These are phyloP conservation scores for Vandiemenella viatica DNA, from an alignment of 2,888 invertebrate species.

Conservation along the genomic window DNA sequence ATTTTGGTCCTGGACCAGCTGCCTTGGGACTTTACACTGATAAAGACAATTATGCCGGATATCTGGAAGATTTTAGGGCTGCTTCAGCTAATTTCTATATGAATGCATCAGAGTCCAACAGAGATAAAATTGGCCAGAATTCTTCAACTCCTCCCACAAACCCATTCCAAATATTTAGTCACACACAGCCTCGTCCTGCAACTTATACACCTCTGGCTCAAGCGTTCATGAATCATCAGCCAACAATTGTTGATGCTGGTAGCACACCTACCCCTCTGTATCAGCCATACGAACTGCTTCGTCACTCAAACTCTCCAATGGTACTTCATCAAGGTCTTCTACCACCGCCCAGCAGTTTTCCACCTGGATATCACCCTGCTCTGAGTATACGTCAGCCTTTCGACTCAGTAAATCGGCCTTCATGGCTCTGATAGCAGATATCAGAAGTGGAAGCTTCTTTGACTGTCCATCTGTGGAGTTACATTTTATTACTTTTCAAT, in stretches of 20 bases:
- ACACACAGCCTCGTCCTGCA: slow-evolving; percentile 33
- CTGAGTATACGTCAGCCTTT: slow-evolving; percentile 58
- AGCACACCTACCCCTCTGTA: slow-evolving; percentile 42
- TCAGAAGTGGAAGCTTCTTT: no score
- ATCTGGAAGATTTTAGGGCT: slow-evolving; percentile 48
- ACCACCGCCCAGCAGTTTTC: slow-evolving; percentile 33
- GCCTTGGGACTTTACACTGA: slow-evolving; percentile 41
- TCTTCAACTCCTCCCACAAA: slow-evolving; percentile 29
- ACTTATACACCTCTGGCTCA: slow-evolving; percentile 43
- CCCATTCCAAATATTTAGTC: slow-evolving; percentile 23
- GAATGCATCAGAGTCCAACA: slow-evolving; percentile 22
- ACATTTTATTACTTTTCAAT: no score
- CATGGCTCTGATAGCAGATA: slow-evolving; percentile 35
- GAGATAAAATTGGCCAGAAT: slow-evolving; percentile 30
- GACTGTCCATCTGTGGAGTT: no score
- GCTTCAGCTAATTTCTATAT: slow-evolving; percentile 43
- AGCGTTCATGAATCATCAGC: slow-evolving; percentile 26
- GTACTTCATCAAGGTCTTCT: slow-evolving; percentile 34
- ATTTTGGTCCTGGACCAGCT: slow-evolving; percentile 57
- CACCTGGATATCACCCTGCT: slow-evolving; percentile 44
- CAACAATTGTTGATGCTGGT: slow-evolving; percentile 38
- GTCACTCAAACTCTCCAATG: slow-evolving; percentile 45
- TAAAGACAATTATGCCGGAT: slow-evolving; percentile 40
- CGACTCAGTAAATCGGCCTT: slow-evolving; percentile 49
- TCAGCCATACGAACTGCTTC: slow-evolving; percentile 45